Percentiles rank a stretch among this genome's conserved stretches.
Conservation (phyloP, 2,113 vertebrate genomes). For the Gopherus flavomarginatus region DNA sequence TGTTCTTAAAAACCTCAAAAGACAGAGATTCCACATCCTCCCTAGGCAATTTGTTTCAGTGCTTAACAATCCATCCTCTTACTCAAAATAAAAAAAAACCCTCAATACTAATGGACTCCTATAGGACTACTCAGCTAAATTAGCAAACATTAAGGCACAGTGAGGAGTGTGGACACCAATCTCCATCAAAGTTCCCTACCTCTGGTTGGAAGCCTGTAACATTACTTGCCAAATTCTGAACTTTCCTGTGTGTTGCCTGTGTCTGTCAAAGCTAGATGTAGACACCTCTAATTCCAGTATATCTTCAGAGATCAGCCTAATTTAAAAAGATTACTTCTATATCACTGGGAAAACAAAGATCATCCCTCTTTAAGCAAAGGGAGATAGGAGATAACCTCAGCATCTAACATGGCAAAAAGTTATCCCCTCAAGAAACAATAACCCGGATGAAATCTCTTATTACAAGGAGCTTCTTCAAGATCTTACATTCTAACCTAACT, state of each 20-base stretch:
- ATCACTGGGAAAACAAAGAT: background rate
- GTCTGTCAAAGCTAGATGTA: background rate
- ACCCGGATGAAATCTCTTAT: background rate
- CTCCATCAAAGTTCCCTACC: background rate
- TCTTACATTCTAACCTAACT: background rate
- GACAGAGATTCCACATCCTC: background rate
- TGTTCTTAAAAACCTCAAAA: background rate
- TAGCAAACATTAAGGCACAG: background rate
- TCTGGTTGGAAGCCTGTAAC: background rate
- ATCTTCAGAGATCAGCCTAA: background rate
- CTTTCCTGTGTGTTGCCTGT: accelerated
- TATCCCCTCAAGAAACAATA: background rate
- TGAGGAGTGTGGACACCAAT: accelerated
- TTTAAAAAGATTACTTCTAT: slow-evolving; percentile 11
- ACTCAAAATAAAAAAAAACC: background rate
- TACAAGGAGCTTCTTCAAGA: background rate
- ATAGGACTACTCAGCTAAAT: background rate
- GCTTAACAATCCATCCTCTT: background rate
- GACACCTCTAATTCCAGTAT: background rate
- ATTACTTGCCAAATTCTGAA: accelerated
- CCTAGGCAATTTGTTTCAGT: background rate
- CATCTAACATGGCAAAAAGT: no score
- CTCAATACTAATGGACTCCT: background rate
- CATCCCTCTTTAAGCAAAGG: background rate
- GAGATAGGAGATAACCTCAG: background rate